Conservation (phyloP, 2,797 vertebrate genomes). For the Cygnus olor region DNA sequence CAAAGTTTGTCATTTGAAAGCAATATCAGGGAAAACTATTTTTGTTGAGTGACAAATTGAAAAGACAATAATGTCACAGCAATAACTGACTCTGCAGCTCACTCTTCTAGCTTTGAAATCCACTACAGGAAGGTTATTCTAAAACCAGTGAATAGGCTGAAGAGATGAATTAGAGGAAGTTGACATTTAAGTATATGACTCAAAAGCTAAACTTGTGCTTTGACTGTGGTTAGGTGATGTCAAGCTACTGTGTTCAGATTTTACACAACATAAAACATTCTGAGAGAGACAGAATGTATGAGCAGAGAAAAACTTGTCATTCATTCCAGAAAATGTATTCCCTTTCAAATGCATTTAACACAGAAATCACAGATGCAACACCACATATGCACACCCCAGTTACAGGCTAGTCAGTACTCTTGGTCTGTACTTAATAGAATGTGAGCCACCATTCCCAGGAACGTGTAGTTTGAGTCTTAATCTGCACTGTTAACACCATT, state of each 20-base stretch:
- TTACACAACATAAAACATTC: background rate
- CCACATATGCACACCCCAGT: background rate
- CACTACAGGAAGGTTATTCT: slow-evolving; percentile 44
- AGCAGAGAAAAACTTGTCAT: background rate
- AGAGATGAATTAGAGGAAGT: background rate
- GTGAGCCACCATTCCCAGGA: background rate
- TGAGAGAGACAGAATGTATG: background rate
- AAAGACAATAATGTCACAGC: slow-evolving; percentile 49
- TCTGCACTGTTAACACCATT: background rate
- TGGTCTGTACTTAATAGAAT: background rate
- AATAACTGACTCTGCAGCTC: slow-evolving; percentile 15
- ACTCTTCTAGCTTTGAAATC: slow-evolving; percentile 18
- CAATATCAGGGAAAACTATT: slow-evolving; percentile 40
- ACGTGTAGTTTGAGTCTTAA: background rate
- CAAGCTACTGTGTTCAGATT: background rate
- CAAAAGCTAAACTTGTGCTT: slow-evolving; percentile 43
- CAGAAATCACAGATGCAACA: background rate
- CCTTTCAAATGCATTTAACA: background rate
- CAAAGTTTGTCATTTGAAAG: slow-evolving; percentile 13
- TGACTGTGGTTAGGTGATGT: background rate
- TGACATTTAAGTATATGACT: slow-evolving; percentile 46
- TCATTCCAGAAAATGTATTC: background rate
- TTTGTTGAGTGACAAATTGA: slow-evolving; percentile 39
- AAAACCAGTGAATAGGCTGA: slow-evolving; percentile 3
- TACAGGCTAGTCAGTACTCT: background rate